Evolutionary conservation across 2,113 vertebrate genomes (phyloP).

Genomic region (Morone saxatilis): DNA sequence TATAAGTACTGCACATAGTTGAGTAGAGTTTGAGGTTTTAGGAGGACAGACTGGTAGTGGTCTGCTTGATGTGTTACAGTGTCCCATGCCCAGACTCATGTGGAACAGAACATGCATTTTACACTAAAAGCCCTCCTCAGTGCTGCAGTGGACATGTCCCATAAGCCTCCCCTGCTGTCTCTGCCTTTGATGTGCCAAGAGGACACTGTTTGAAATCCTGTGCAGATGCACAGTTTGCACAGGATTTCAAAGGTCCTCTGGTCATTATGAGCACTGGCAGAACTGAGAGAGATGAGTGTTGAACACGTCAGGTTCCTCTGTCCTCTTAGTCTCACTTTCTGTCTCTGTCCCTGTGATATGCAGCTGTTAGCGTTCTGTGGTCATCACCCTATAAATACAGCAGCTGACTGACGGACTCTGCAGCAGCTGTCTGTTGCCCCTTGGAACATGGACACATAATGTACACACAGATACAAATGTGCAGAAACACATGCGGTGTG

Average conservation of each 20-base stretch:
- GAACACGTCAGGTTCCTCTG: slow-evolving; percentile 13
- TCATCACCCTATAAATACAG: slow-evolving; percentile 74
- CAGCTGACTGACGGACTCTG: slow-evolving; percentile 60
- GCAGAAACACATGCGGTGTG: neutral
- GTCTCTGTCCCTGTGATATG: slow-evolving; percentile 44
- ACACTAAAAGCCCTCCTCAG: too few species aligned
- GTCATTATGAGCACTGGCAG: neutral
- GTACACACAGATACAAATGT: slow-evolving; percentile 35
- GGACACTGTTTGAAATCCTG: neutral
- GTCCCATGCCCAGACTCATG: too few species aligned
- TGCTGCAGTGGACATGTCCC: neutral
- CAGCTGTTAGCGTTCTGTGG: slow-evolving; percentile 67
- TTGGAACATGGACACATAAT: slow-evolving; percentile 22
- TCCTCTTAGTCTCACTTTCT: slow-evolving; percentile 22
- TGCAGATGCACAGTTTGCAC: neutral
- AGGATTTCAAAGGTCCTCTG: neutral
- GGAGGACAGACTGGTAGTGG: neutral
- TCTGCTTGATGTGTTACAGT: neutral
- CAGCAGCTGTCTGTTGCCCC: slow-evolving; percentile 61
- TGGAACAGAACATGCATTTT: too few species aligned
- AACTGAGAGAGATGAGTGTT: neutral
- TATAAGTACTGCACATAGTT: neutral
- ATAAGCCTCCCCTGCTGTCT: neutral
- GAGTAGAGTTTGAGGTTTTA: neutral
- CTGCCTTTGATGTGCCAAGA: neutral